phyloP scores from a whole-genome alignment of 2,888 invertebrate genomes.

The Chironomus tentans region DNA sequence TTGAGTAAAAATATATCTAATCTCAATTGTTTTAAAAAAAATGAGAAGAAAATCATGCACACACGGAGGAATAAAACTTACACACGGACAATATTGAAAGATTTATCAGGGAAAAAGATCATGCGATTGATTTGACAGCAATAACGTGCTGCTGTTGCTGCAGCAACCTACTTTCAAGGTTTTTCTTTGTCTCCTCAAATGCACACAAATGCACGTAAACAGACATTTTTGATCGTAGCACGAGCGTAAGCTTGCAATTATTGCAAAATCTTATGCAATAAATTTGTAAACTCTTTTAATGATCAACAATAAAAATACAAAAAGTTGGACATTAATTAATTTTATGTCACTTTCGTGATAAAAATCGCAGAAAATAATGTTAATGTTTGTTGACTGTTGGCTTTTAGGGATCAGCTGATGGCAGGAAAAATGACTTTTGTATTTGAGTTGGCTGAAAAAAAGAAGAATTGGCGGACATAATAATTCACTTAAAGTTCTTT shows the following conservation, averaged over 20 bases:
- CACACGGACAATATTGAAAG: neutral
- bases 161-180: conserved; percentile 17
- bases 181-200: conserved; percentile 14
- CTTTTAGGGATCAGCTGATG: too few species aligned
- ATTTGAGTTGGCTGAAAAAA: too few species aligned
- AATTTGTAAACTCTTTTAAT: conserved; percentile 14
- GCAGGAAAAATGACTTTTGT: too few species aligned
- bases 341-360: too few species aligned
- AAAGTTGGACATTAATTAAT: too few species aligned
- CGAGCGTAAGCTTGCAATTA: neutral
- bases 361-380: too few species aligned
- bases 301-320: conserved; percentile 5
- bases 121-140: conserved; percentile 24
- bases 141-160: conserved; percentile 18
- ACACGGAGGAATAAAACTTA: neutral
- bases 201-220: neutral
- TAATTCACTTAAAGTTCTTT: too few species aligned
- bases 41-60: neutral
- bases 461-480: too few species aligned
- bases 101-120: conserved; percentile 21
- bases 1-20: too few species aligned
- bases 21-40: too few species aligned
- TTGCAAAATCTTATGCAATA: conserved; percentile 15
- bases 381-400: too few species aligned
- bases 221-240: neutral